These are phyloP conservation scores for Jaculus jaculus DNA, from an alignment of 2,113 vertebrate species.

Conservation along the genomic window DNA sequence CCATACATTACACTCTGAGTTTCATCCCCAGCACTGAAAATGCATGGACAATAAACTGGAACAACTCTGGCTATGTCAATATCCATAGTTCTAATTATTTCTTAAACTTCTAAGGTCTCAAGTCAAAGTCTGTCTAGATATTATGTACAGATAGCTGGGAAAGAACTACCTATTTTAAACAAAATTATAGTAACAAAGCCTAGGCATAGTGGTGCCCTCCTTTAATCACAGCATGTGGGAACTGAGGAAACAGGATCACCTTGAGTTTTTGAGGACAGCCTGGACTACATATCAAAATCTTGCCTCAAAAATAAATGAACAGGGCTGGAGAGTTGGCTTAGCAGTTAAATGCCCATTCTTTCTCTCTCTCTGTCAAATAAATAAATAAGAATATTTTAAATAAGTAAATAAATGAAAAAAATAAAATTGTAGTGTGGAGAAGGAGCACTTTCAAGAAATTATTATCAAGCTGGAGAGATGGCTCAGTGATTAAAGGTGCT, in stretches of 20 bases:
- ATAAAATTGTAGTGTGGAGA: neutral
- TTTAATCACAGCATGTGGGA: neutral
- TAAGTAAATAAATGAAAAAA: too few species aligned
- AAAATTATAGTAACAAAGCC: neutral
- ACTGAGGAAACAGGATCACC: neutral
- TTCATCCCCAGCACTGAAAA: neutral
- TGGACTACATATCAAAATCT: neutral
- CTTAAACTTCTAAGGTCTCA: neutral
- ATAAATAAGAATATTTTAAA: too few species aligned
- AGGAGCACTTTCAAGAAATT: neutral
- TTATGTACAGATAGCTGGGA: neutral
- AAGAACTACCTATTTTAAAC: neutral
- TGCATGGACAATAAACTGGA: neutral
- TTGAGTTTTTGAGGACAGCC: neutral
- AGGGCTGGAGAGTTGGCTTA: too few species aligned
- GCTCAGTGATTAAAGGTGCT: too few species aligned
- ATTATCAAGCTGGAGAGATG: too few species aligned
- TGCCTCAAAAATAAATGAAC: neutral
- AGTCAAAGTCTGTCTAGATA: neutral
- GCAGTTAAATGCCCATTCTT: too few species aligned
- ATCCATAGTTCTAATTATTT: neutral
- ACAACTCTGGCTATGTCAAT: neutral
- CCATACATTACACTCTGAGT: neutral
- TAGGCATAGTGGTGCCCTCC: too few species aligned
- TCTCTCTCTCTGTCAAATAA: too few species aligned